A percentile compares a stretch with the other conserved stretches of the same genome.
These are phyloP conservation scores for Chaenodraco wilsoni DNA, from an alignment of 2,797 vertebrate species.

Conservation along the genomic window DNA sequence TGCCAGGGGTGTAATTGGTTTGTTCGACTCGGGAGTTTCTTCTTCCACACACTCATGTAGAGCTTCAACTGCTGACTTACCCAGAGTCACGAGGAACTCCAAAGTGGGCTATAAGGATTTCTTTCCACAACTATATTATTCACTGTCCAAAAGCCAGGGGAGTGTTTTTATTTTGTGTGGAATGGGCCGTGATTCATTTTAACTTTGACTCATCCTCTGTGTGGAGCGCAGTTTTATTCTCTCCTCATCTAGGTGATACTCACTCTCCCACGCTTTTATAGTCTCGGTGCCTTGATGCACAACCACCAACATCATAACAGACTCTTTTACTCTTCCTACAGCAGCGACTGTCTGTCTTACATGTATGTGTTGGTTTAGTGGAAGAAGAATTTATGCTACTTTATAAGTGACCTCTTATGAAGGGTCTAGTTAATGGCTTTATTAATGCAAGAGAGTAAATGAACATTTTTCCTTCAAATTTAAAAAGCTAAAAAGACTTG, in stretches of 20 bases:
- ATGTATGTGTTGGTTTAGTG: conserved; percentile 43
- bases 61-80: conserved; percentile 53
- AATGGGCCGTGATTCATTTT: conserved; percentile 59
- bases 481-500: not conserved
- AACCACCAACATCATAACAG: conserved; percentile 16
- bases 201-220: conserved; percentile 43
- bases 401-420: conserved; percentile 1
- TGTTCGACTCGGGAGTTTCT: conserved; percentile 66
- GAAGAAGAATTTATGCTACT: conserved; percentile 15
- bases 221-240: conserved; percentile 26
- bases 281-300: conserved; percentile 28
- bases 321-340: conserved; percentile 21
- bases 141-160: conserved; percentile 45
- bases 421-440: not conserved
- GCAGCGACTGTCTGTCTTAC: conserved; percentile 38
- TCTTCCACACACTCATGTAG: conserved; percentile 47
- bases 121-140: conserved; percentile 55
- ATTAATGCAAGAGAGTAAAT: not conserved
- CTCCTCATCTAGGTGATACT: conserved; percentile 50
- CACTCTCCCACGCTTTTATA: conserved; percentile 38
- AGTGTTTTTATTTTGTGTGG: conserved; percentile 8
- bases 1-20: conserved; percentile 73
- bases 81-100: conserved; percentile 51
- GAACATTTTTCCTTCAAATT: not conserved
- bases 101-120: conserved; percentile 53